A percentile compares a stretch with the other conserved stretches of the same genome.
These are phyloP conservation scores for Idaea dimidiata DNA, from an alignment of 2,888 invertebrate genomes.

Conservation along the genomic window DNA sequence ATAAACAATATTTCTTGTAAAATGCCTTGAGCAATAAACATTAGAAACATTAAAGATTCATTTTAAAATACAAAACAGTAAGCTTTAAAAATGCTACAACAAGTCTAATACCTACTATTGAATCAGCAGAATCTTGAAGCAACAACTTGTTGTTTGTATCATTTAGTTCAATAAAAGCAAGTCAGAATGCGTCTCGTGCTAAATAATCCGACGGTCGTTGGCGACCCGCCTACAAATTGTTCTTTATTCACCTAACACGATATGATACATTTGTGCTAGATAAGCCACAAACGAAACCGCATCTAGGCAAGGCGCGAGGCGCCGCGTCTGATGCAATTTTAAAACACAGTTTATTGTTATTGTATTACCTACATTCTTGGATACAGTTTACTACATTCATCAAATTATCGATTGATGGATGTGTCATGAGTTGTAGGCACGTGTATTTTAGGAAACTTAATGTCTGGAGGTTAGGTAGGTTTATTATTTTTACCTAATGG, in stretches of 20 bases:
- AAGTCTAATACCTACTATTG: neutral
- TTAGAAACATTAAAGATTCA: no score
- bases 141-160: slow-evolving; percentile 5
- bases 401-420: neutral
- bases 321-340: slow-evolving; percentile 8
- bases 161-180: slow-evolving; percentile 20
- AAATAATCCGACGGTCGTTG: slow-evolving; percentile 31
- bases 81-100: no score
- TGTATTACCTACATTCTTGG: no score
- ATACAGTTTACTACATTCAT: neutral
- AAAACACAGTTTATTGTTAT: neutral
- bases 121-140: slow-evolving; percentile 16
- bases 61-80: no score
- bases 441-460: neutral
- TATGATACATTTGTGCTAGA: neutral
- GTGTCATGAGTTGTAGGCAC: neutral
- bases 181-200: slow-evolving; percentile 32
- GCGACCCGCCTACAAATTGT: slow-evolving; percentile 45
- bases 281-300: slow-evolving; percentile 25
- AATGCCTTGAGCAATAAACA: no score
- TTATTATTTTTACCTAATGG: no score
- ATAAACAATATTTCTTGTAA: no score
- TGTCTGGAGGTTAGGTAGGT: no score
- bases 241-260: slow-evolving; percentile 20
- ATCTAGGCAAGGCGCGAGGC: slow-evolving; percentile 21